Base-by-base conservation (phyloP, 2,888 invertebrate genomes). In the Leptogaster cylindrica region DNA sequence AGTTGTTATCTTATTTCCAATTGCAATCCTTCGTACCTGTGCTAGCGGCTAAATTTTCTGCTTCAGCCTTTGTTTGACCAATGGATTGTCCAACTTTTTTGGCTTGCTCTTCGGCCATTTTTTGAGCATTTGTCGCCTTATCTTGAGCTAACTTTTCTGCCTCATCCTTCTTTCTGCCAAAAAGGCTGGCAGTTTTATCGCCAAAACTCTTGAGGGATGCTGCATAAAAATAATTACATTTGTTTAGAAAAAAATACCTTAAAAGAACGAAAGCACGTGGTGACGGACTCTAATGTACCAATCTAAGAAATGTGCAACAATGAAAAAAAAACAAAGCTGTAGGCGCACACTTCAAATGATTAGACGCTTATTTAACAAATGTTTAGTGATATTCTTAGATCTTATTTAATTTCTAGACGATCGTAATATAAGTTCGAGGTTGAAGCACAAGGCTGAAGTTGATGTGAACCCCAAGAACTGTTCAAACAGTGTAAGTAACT, bases 131-230 rank as follows among this genome's bases (percentile, higher is more conserved):
- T 65, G 84, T 78, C 4, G 81, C 87, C 77, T 86, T 88, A 77
- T 89, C 88, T 27, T 83, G 78, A 1, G 87, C 87, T 70, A 88
- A 77, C 74, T 88, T 85, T 70, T 85, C 86, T 0, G 84, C 87
- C 75, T 89, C 89, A 76, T 88, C 88, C 84, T 89, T 89, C 83
- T 89, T 90, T 73, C 84, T 84, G 66, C 88, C 86, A 79, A 90
- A 88, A 71, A 89, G 83, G 63, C 86, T 87, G 70, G 87, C 88
- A 18, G 89, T 88, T 81, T 89, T 88, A 78, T 87, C 87, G 69
- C 89, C 89, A 76, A 90, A 83, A 82, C 84, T 89, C 81, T 87
- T 88, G 80, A 90, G 82, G 70, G 89, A 89, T 72, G 88, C 88
- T 89, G 12, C 50, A 23, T 48, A 2, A 25, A 51, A 65, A 7